These are phyloP conservation scores for Clarias fuscus DNA, from an alignment of 2,797 vertebrate genomes.

Conservation along the genomic window DNA sequence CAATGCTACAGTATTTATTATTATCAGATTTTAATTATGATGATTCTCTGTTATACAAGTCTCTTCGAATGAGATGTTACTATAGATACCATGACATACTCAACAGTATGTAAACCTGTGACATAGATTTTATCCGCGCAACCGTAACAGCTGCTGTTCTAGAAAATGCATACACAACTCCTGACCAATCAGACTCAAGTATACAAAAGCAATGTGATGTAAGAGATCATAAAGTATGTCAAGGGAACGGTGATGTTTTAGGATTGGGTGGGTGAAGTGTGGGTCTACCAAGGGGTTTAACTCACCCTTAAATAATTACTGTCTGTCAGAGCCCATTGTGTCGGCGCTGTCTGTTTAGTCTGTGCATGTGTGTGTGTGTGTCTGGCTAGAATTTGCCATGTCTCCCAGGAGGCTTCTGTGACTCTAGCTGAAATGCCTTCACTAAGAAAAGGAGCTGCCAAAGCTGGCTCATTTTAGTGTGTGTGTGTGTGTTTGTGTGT, in stretches of 20 bases:
- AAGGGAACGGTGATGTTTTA: not conserved
- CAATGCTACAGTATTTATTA: not conserved
- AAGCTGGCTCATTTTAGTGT: not conserved
- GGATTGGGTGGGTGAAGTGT: not conserved
- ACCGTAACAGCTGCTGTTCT: not conserved
- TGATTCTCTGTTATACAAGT: not conserved
- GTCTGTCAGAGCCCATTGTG: not conserved
- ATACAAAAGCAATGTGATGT: not conserved
- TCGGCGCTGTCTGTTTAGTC: not conserved
- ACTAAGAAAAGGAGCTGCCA: conserved; percentile 3
- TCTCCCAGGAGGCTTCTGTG: conserved; percentile 20
- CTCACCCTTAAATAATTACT: not conserved
- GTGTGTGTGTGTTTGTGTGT: not conserved
- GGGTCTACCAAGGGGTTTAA: not conserved
- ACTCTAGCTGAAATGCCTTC: conserved; percentile 19
- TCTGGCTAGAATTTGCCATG: conserved; percentile 14
- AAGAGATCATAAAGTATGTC: not conserved
- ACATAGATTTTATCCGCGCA: not conserved
- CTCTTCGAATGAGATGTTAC: not conserved
- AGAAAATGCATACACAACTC: not conserved
- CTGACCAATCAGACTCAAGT: not conserved
- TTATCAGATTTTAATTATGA: not conserved
- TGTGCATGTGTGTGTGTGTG: not conserved
- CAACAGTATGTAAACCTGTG: not conserved
- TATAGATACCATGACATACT: not conserved